Conservation (phyloP, 2,888 invertebrate species). For the Nebria brevicollis region DNA sequence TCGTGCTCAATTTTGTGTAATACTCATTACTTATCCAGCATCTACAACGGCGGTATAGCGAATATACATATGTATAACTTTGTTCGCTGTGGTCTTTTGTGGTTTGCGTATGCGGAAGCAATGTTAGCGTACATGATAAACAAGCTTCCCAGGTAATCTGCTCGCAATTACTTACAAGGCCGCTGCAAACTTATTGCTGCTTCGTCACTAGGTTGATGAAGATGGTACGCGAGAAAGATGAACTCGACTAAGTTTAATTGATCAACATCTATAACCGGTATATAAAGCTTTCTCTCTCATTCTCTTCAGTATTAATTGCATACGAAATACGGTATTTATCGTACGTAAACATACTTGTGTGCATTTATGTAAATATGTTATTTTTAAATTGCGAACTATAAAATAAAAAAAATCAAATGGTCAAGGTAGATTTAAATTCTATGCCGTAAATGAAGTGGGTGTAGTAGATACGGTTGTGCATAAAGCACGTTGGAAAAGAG, state of each 20-base stretch:
- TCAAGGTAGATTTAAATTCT: neutral
- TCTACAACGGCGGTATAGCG: neutral
- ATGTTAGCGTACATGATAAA: constrained; percentile 33
- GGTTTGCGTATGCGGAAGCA: constrained; percentile 35
- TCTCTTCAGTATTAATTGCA: constrained; percentile 26
- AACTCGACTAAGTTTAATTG: constrained; percentile 25
- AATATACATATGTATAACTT: neutral
- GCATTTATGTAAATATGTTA: too few relatives aligned
- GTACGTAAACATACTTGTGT: too few relatives aligned
- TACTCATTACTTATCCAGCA: neutral
- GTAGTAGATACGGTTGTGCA: neutral
- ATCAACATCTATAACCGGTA: constrained; percentile 41
- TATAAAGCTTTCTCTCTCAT: constrained; percentile 15
- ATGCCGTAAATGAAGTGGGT: neutral
- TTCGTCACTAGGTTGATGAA: constrained; percentile 10
- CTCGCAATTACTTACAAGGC: constrained; percentile 34
- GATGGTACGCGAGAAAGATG: neutral
- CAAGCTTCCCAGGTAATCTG: constrained; percentile 43
- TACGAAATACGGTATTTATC: constrained; percentile 1
- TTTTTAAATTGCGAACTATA: too few relatives aligned
- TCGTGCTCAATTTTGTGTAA: neutral
- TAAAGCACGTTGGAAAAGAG: neutral
- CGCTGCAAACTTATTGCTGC: constrained; percentile 14
- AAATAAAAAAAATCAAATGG: neutral
- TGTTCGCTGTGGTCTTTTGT: constrained; percentile 3